phyloP scores from a whole-genome alignment of 2,113 vertebrate species.

The Azemiops feae region DNA sequence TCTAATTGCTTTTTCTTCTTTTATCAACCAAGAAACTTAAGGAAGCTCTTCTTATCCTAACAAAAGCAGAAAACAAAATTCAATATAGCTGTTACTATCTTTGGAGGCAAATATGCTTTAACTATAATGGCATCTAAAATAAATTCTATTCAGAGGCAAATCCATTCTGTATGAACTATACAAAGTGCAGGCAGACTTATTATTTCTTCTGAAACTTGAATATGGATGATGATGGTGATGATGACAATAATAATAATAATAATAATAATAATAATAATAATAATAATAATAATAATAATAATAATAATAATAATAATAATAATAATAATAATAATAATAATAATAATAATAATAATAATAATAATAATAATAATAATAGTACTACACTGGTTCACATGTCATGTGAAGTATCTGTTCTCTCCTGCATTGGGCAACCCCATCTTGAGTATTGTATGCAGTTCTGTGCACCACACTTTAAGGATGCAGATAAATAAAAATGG shows the following conservation, averaged over 20 bases:
- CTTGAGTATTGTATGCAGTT: not conserved
- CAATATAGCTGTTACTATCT: not conserved
- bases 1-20: not conserved
- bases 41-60: not conserved
- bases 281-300: too few species aligned
- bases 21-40: slow-evolving; percentile 15
- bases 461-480: not conserved
- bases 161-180: not conserved
- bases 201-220: not conserved
- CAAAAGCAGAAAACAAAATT: not conserved
- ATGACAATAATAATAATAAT: too few species aligned
- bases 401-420: not conserved
- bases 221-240: not conserved
- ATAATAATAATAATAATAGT: not conserved
- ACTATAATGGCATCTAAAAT: not conserved
- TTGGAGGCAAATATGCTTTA: not conserved
- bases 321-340: too few species aligned
- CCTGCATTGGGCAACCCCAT: not conserved
- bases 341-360: too few species aligned
- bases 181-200: not conserved
- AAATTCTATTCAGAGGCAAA: not conserved
- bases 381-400: not conserved
- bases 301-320: too few species aligned
- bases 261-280: too few species aligned
- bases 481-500: not conserved